Base-by-base conservation (phyloP, 2,888 invertebrate species). In the Drymonia ruficornis region DNA sequence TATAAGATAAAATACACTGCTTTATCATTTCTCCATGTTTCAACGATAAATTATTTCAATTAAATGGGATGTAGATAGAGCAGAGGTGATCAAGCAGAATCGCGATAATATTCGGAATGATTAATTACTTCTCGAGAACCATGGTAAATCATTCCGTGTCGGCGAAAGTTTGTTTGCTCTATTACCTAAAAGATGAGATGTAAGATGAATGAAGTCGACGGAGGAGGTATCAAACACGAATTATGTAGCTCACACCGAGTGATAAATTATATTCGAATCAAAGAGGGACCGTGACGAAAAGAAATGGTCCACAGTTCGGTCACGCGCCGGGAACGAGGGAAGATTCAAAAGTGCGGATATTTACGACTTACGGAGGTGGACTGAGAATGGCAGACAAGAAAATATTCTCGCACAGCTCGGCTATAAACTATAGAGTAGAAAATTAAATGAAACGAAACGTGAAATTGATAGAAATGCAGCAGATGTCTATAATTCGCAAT, bases 301-400 rank as follows among this genome's bases (percentile, higher is more conserved):
- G 46, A 61, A 61, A 62, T 62, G 55, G 52, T 70, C 54, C 42
- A 48, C 55, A 71, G 62, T 70, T 64, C 28, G 52, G 52, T 67
- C 71, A 71, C 67, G 67, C 59, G 52, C 49, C 56, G 31, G 29
- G 49, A 47, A 59, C 55, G 51, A 56, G 46, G 47, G 53, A 63
- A 61, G 63, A 56, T 63, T 67, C 58, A 67, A 64, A 61, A 52
- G 60, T 49, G 34, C 50, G 44, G 52, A 70, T 70, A 64, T 71
- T 72, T 71, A 71, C 59, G 63, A 64, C 64, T 52, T 48, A 49
- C 52, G 49, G 45, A 60, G 56, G 61, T 55, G 47, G 52, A 50
- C 50, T 61, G 40, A 40, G 13, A 52, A 59, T 49, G 49, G 46
- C 40, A 48, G 45, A 29, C 43, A n/a, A 49, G 31, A 38, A 53